Base-by-base conservation (phyloP, 2,113 vertebrate species). In the Bambusicola thoracicus region DNA sequence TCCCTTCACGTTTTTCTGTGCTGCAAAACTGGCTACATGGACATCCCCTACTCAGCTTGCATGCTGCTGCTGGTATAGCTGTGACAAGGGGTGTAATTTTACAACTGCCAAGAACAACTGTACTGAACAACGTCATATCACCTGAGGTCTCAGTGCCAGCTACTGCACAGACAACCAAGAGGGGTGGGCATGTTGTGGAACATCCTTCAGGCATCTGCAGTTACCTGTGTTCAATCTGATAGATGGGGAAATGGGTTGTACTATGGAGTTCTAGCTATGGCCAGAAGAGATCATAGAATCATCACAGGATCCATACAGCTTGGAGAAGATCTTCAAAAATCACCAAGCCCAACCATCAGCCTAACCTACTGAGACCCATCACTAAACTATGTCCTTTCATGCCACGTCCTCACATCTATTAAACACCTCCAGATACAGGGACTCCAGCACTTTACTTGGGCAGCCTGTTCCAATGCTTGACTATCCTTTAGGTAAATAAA, bases 21-120 rank as follows among this genome's bases (percentile, higher is more conserved):
- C 46, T 46, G 24, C n/a, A 30, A 34, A 59, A 1, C 2, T 30
- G n/a, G 53, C 61, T 51, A 20, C 3, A 1, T 3, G 2, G 7
- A 13, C n/a, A 38, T 40, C 21, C 55, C 44, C 46, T 16, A 25
- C 62, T 34, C 34, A 55, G 40, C 63, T 30, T 2, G 19, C 44
- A n/a, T 1, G 1, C 70, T 46, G 21, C 53, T 38, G 44, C 43
- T 3, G 1, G 29, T 11, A 6, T 38, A 51, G 18, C 11, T 29
- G 48, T 53, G 46, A 53, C 21, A 24, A 55, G 13, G 20, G 24
- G 16, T 32, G 32, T 32, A 68, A n/a, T 40, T 53, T 6, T 40
- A 14, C 44, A 61, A n/a, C 38, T 19, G 14, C 53, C 3, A 0
- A 61, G 22, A 56, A 77, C 5, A 13, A 30, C 40, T 13, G 41